Base-by-base conservation (phyloP, 2,888 invertebrate species). In the Drosophila macrospina region DNA sequence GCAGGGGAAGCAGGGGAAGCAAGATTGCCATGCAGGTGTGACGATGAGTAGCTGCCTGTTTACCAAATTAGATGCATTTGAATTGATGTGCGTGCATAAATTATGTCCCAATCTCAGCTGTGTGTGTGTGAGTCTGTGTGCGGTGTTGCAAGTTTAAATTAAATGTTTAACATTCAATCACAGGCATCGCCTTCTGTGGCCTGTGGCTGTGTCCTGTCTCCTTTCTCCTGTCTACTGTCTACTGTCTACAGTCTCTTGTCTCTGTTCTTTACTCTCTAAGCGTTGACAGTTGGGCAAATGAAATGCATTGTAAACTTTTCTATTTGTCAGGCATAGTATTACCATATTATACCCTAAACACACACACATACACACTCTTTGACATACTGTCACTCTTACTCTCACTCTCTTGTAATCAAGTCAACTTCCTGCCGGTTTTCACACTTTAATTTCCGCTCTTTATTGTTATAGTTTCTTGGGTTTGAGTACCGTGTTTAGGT, bases 361-460 rank as follows among this genome's bases (percentile, higher is more conserved):
- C 42, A 37, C 45, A 42, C 34, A 51, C 20, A 32, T 50, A 13
- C 59, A 56, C 39, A 24, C 42, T 39, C 45, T n/a, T 42, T 47
- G 47, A 47, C 41, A 28, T 30, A 10, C 16, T 52, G 60, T 54
- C 66, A 59, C 60, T 74, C 64, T 71, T 69, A 59, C 52, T 69
- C 63, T 74, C 65, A 62, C 76, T 66, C 76, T 70, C 64, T 74
- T 76, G 87, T 80, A 85, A 85, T 88, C 88, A 88, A 84, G 70
- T 78, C 84, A 80, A 76, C 87, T 86, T 88, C 88, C 85, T 86
- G 78, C 78, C 80, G 83, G 75, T 80, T 84, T 89, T 84, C 87
- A 89, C 87, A 89, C 89, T 84, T 89, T 86, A 85, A 86, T 86
- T 79, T 86, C 85, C 89, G 85, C 84, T 86, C 80, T 69, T 86